Conservation (phyloP, 2,797 vertebrate species). For the Danio choprae region DNA sequence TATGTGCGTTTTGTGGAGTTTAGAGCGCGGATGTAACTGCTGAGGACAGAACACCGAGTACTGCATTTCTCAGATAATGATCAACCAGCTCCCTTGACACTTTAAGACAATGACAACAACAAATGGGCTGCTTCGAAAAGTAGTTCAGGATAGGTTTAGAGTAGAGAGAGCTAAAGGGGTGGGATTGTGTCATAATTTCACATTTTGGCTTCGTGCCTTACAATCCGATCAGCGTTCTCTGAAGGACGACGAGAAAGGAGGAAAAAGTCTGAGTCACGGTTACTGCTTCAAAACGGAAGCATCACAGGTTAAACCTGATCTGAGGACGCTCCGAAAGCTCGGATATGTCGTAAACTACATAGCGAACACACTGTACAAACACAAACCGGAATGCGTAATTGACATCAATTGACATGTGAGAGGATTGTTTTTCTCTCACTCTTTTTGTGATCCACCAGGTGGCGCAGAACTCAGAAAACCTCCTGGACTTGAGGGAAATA, state of each 20-base stretch:
- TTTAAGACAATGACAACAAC: slow-evolving; percentile 33
- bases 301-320: slow-evolving; percentile 9
- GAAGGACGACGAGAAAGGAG: neutral
- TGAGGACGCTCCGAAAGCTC: neutral
- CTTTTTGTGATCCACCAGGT: slow-evolving; percentile 72
- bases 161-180: slow-evolving; percentile 54
- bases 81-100: slow-evolving; percentile 20
- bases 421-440: slow-evolving; percentile 33
- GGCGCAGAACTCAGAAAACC: slow-evolving; percentile 67
- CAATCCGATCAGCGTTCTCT: slow-evolving; percentile 21
- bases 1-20: neutral
- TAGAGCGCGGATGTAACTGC: neutral
- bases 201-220: slow-evolving; percentile 35
- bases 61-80: slow-evolving; percentile 13
- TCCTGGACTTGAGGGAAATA: slow-evolving; percentile 35
- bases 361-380: neutral
- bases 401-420: neutral
- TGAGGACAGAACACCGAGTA: neutral
- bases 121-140: slow-evolving; percentile 18
- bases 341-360: slow-evolving; percentile 7
- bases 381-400: neutral
- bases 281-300: slow-evolving; percentile 2
- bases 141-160: slow-evolving; percentile 55
- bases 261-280: slow-evolving; percentile 36
- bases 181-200: slow-evolving; percentile 66